Evolutionary conservation across 2,113 vertebrate genomes (phyloP), one percentile per base, ranked within the genome.

Genomic region (Ailuropoda melanoleuca): DNA sequence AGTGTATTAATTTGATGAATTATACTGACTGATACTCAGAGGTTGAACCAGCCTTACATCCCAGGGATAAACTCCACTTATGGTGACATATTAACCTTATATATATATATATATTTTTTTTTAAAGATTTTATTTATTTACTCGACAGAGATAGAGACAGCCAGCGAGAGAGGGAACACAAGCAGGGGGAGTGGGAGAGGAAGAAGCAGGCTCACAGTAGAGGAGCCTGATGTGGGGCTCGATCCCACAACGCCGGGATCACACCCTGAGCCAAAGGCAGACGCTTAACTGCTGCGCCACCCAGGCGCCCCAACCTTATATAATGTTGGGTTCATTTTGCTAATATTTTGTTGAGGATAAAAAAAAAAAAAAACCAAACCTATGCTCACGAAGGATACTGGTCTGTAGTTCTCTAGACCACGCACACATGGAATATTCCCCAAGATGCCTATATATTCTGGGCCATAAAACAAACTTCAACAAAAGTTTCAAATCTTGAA

Each of bases 401-500:
- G 58, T 34, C 31, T 58, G 56, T 9, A 39, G n/a, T 55, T 84
- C 48, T 85, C 62, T 37, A 48, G 39, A 88, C 39, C n/a, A 56
- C 31, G 6, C 13, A 24, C 8, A 26, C 37, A 48, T 3, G 46
- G 37, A 34, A 37, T 4, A 48, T 37, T 55, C 31, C 50, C 21
- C 64, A 55, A 24, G 46, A 75, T 1, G 12, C 29, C 6, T 46
- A 31, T 23, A 31, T 66, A 56, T 43, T 55, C 75, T 56, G 48
- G 75, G 48, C 55, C 64, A 75, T 9, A 17, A 82, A 66, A 88
- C 37, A 56, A 74, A 82, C 66, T 75, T 64, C 2, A 48, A 29
- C 37, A 48, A 14, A 53, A 70, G 60, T n/a, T 21, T 92, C 24
- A 87, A 39, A 87, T 58, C 56, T 64, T 95, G 70, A 53, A 83